phyloP scores from a whole-genome alignment of 2,797 vertebrate species.

The Lepilemur ruficaudatus region DNA sequence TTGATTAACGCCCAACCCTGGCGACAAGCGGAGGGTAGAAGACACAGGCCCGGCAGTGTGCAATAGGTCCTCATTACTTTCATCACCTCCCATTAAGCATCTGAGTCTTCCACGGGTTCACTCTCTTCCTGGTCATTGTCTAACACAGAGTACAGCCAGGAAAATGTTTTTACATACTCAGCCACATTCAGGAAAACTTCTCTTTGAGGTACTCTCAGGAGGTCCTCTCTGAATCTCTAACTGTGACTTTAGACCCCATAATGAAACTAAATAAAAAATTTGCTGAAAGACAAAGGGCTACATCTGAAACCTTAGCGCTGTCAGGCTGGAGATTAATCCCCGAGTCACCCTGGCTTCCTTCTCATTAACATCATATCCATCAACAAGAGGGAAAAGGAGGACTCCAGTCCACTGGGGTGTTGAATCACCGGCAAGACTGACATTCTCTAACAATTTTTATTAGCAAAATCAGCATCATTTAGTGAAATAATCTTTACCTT shows the following conservation, averaged over 20 bases:
- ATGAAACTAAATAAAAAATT: constrained; percentile 35
- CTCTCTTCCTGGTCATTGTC: not conserved
- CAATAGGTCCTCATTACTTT: not conserved
- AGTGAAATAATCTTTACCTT: not conserved
- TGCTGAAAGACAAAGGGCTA: not conserved
- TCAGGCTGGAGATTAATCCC: not conserved
- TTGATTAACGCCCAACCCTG: not conserved
- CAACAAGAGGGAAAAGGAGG: not conserved
- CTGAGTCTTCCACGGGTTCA: not conserved
- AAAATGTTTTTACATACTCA: not conserved
- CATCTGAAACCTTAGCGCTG: not conserved
- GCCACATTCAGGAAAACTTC: not conserved
- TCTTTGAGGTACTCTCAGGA: not conserved
- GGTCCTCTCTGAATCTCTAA: not conserved
- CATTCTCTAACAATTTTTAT: not conserved
- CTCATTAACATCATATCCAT: not conserved
- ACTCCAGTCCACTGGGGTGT: not conserved
- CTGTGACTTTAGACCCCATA: not conserved
- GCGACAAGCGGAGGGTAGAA: not conserved
- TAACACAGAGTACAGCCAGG: not conserved
- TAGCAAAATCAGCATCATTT: not conserved
- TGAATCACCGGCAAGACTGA: not conserved
- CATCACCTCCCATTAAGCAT: not conserved
- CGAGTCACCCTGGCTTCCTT: not conserved
- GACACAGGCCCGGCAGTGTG: not conserved